Evolutionary conservation across 2,797 vertebrate genomes (phyloP), one percentile per base, ranked within the genome.

Genomic region (Phalloptychus januarius): DNA sequence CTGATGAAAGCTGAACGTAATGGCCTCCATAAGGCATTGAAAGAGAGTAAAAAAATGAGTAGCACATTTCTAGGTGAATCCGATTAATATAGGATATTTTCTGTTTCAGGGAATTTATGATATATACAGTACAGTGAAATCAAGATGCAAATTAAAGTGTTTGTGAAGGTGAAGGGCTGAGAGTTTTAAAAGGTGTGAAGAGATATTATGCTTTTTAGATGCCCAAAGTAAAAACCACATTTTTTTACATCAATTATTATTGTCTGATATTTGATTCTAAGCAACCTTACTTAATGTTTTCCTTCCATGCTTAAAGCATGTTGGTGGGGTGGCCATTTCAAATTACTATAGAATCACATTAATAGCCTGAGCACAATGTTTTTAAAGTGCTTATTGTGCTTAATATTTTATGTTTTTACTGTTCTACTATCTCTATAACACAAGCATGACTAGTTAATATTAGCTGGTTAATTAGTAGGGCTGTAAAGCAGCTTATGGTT

Each of bases 61-160:
- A 46, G 45, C 0, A 0, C 50, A 48, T 42, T 81, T 40, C 6
- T 72, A 40, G 36, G 46, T 42, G 18, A 82, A 72, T n/a, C 12
- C 20, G 23, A 23, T 50, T 20, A 23, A 50, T 5, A 46, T 46
- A 4, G 58, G 71, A 48, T 31, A 72, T 81, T 74, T 33, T 8
- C 13, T 72, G 33, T 38, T 44, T n/a, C 15, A 54, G 7, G 44
- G 48, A 75, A 44, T 77, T 85, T 13, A 72, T 61, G 74, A 4
- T 61, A 58, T 56, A 71, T 65, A n/a, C 16, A 45, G 77, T 75
- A 81, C 81, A 79, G 83, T 56, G 42, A 75, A 86, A 78, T 83
- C 25, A 50, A 86, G 76, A 70, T 78, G 16, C 54, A 75, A 71
- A 77, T 58, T 70, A 71, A 85, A 80, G 69, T 69, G 46, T 71